These are phyloP conservation scores for Pegoplata infirma DNA, from an alignment of 2,888 invertebrate genomes.

Conservation along the genomic window DNA sequence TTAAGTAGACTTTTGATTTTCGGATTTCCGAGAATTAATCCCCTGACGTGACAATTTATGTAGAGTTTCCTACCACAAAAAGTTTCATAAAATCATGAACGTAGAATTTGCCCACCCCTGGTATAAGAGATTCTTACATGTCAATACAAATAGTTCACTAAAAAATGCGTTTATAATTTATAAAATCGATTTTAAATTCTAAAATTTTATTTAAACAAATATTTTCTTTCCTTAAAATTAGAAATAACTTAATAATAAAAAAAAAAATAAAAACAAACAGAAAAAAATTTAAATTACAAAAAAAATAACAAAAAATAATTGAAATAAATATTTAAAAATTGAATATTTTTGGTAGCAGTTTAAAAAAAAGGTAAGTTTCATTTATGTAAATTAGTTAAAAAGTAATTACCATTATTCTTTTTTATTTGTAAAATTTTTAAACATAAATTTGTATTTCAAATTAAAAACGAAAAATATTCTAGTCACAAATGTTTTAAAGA, in stretches of 20 bases:
- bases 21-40: too few species aligned
- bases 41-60: too few species aligned
- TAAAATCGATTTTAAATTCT: background rate
- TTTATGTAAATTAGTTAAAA: background rate
- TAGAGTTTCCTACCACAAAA: too few species aligned
- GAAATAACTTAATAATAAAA: background rate
- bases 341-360: background rate
- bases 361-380: background rate
- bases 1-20: too few species aligned
- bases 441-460: background rate
- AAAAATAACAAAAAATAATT: background rate
- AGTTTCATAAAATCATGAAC: too few species aligned
- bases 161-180: background rate
- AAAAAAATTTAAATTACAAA: background rate
- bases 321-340: background rate
- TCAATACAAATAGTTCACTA: too few species aligned
- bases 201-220: background rate
- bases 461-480: slow-evolving; percentile 33
- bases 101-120: too few species aligned
- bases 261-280: background rate
- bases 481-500: slow-evolving; percentile 33
- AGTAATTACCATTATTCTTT: background rate
- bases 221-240: background rate
- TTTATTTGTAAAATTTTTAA: background rate
- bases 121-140: too few species aligned